A percentile compares a stretch with the other conserved stretches of the same genome.
phyloP scores from a whole-genome alignment of 1,140 invertebrate species.

The Glossosoma conforme region DNA sequence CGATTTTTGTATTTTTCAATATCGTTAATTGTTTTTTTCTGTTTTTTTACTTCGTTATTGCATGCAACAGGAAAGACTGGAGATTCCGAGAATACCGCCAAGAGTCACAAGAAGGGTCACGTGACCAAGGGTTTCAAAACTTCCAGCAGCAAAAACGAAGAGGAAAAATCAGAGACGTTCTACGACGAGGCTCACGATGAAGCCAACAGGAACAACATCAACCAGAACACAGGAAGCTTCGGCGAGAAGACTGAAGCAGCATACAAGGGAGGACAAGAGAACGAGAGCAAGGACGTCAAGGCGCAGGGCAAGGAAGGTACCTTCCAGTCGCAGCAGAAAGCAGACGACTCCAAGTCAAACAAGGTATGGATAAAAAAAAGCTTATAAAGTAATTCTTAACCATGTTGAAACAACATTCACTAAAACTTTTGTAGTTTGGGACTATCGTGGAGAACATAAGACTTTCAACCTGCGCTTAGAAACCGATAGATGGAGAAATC shows the following conservation, averaged over 20 bases:
- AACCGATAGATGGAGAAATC: too few relatives aligned
- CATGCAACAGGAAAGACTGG: conserved; percentile 41
- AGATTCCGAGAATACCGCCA: conserved; percentile 48
- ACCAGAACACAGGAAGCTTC: conserved; percentile 49
- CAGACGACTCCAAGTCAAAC: conserved; percentile 51
- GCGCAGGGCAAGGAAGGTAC: conserved; percentile 53
- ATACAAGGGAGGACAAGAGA: conserved; percentile 54
- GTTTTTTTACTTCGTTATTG: not conserved
- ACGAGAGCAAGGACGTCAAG: conserved; percentile 49
- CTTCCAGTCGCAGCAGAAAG: conserved; percentile 46
- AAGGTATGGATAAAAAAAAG: conserved; percentile 37
- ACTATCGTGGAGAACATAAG: not conserved
- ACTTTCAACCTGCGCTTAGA: not conserved
- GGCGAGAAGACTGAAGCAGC: conserved; percentile 50
- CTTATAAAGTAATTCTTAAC: not conserved
- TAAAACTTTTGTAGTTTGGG: too few relatives aligned
- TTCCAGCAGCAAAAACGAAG: conserved; percentile 62
- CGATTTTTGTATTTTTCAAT: too few relatives aligned
- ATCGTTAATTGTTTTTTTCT: too few relatives aligned
- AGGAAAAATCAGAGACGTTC: conserved; percentile 60
- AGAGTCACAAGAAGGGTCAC: conserved; percentile 61
- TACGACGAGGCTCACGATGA: conserved; percentile 63
- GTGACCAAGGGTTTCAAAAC: conserved; percentile 59
- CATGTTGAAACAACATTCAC: too few relatives aligned
- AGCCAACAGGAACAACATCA: conserved; percentile 51